Conservation (phyloP, 2,888 invertebrate species). For the Dasypogon diadema region DNA sequence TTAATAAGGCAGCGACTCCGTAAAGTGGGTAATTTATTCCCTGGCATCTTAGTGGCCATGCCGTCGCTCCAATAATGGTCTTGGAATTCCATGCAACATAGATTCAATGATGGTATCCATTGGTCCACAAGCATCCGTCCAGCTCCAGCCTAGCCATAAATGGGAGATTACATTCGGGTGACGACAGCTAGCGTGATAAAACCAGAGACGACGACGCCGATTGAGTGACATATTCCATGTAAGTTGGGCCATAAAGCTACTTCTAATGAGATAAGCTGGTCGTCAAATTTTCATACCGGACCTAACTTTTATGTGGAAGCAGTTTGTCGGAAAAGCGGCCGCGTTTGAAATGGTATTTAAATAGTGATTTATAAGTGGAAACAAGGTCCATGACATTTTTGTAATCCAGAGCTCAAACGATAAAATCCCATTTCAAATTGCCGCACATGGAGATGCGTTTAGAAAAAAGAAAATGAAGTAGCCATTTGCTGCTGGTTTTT, state of each 20-base stretch:
- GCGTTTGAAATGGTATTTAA: background rate
- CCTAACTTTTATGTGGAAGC: background rate
- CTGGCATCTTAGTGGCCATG: background rate
- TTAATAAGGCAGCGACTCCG: background rate
- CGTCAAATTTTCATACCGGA: slow-evolving; percentile 37
- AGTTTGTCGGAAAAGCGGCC: background rate
- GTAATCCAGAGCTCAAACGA: too few species aligned
- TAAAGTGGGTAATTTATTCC: background rate
- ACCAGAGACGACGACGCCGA: background rate
- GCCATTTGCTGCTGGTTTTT: too few species aligned
- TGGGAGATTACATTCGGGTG: background rate
- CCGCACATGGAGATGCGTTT: too few species aligned
- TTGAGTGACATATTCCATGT: slow-evolving; percentile 4
- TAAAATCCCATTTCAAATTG: too few species aligned
- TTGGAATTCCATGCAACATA: background rate
- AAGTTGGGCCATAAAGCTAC: slow-evolving; percentile 55
- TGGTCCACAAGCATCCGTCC: background rate
- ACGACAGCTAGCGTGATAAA: background rate
- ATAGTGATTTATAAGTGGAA: background rate
- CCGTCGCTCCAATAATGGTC: background rate
- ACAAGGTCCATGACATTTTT: too few species aligned
- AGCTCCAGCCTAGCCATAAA: background rate
- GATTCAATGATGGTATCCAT: background rate
- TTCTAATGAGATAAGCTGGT: slow-evolving; percentile 56
- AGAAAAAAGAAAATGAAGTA: too few species aligned